A percentile compares a stretch with the other conserved stretches of the same genome.
Conservation (phyloP, 1,140 invertebrate genomes). For the Cydia amplana region DNA sequence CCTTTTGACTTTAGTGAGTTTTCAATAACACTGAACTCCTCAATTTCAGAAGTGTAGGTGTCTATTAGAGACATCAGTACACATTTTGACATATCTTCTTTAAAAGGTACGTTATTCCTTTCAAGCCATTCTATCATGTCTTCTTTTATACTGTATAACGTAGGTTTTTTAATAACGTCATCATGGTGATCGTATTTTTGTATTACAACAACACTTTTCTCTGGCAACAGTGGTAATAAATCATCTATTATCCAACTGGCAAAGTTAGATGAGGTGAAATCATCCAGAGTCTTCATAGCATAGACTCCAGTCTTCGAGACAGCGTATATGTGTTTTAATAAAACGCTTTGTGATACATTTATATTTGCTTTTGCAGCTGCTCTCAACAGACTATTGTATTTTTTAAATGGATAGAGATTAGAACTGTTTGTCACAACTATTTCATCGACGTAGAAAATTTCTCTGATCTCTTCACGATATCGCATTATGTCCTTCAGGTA, state of each 20-base stretch:
- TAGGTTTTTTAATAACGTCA: conserved; percentile 35
- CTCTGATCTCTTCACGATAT: conserved; percentile 36
- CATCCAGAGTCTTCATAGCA: conserved; percentile 7
- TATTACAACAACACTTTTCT: conserved; percentile 43
- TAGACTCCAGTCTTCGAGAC: conserved; percentile 37
- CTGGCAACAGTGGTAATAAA: conserved; percentile 31
- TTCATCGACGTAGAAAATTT: conserved; percentile 42
- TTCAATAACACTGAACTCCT: conserved; percentile 42
- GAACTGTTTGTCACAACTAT: background rate
- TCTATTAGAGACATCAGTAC: conserved; percentile 42
- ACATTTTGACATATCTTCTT: conserved; percentile 41
- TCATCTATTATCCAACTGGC: conserved; percentile 36
- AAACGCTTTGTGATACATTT: background rate
- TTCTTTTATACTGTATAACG: conserved; percentile 41
- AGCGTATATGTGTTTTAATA: conserved; percentile 39
- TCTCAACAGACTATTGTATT: background rate
- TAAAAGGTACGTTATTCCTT: conserved; percentile 40
- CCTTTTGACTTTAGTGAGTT: conserved; percentile 39
- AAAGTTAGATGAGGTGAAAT: conserved; percentile 35
- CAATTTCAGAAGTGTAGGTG: conserved; percentile 40
- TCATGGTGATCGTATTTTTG: conserved; percentile 40
- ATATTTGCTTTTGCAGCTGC: background rate
- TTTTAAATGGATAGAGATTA: conserved; percentile 32
- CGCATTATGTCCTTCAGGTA: conserved; percentile 45
- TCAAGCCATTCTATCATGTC: conserved; percentile 51